Base-by-base conservation (phyloP, 1,140 invertebrate species). In the Manduca sexta region DNA sequence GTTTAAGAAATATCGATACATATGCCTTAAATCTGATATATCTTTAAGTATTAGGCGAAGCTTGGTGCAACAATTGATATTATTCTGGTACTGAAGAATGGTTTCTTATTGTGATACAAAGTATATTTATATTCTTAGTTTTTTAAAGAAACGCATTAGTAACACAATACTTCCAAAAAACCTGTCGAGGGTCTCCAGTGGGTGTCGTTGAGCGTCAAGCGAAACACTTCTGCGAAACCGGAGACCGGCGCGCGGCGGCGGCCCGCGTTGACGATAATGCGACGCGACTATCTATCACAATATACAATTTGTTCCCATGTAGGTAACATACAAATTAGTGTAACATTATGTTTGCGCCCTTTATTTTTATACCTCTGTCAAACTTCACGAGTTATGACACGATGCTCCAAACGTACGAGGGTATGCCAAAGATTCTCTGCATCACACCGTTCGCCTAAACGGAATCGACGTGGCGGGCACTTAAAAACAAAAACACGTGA, bases 281-380 rank as follows among this genome's bases (percentile, higher is more conserved):
- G 56, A 46, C 59, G 31, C 49, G 78, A 82, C 80, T 67, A 43
- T 63, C 56, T 70, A 82, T 84, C 80, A 84, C 67, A 84, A 84
- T 68, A 81, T 69, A 83, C 74, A 70, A 68, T 68, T 56, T 69
- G 56, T 77, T 78, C 74, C 71, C 69, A 73, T 69, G 68, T 73
- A 79, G 62, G 61, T 65, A 69, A 74, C 67, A 70, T 67, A 73
- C 68, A 69, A 81, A 82, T 82, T 82, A 80, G 64, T 67, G 67
- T 70, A 60, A 75, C 79, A 84, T 84, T 76, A 82, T 79, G 71
- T 82, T 82, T 74, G 71, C 71, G 68, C 74, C 44, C 67, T 75
- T 66, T 56, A 57, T 58, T 72, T 45, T 77, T 72, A 54, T 63
- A 73, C 68, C 70, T 66, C 74, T 70, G 74, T 77, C 60, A 63